A percentile compares a stretch with the other conserved stretches of the same genome.
phyloP scores from a whole-genome alignment of 2,797 vertebrate genomes.

The Leuciscus waleckii region DNA sequence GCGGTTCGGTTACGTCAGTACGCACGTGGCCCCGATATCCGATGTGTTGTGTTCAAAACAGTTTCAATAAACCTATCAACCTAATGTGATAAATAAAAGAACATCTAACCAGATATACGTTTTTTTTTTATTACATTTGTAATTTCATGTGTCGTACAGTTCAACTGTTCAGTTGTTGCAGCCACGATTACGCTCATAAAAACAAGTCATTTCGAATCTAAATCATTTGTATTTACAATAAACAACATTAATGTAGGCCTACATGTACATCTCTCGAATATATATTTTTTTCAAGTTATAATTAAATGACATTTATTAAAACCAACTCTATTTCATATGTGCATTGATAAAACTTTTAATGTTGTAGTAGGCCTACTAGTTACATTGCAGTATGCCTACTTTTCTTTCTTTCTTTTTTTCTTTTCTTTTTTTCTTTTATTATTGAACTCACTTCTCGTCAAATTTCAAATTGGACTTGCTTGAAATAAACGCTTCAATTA shows the following conservation, averaged over 20 bases:
- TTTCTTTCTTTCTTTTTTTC: no score
- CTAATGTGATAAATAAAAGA: neutral
- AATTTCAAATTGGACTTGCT: neutral
- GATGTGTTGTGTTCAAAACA: neutral
- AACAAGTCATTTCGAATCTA: neutral
- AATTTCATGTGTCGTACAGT: neutral
- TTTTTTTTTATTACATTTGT: neutral
- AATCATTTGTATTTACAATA: neutral
- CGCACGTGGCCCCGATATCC: neutral
- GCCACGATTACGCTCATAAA: neutral
- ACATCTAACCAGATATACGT: neutral
- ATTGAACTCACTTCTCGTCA: neutral
- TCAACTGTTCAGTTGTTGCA: neutral
- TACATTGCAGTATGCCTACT: neutral
- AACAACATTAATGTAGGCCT: neutral
- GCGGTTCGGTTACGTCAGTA: neutral
- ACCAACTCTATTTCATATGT: neutral
- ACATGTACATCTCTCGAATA: neutral
- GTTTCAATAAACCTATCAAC: neutral
- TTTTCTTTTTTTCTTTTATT: neutral
- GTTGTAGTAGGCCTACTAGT: no score
- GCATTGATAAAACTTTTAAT: neutral
- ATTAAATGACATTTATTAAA: neutral
- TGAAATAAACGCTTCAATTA: neutral
- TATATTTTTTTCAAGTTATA: neutral